These are phyloP conservation scores for Chionis minor DNA, from an alignment of 2,113 vertebrate species.

Conservation along the genomic window DNA sequence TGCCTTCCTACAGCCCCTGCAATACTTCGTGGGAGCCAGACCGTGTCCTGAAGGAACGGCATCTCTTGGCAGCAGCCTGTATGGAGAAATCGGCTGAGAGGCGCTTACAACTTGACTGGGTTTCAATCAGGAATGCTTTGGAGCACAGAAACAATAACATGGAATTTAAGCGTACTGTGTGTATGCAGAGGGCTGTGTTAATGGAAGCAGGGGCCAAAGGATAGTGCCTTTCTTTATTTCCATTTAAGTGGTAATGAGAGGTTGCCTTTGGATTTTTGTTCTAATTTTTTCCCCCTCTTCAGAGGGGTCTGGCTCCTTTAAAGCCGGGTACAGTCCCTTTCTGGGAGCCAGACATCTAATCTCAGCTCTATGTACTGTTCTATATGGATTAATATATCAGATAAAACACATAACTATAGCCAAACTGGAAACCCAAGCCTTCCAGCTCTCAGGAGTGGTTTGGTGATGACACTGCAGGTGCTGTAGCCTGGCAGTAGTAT, in stretches of 20 bases:
- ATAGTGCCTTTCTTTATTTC: background rate
- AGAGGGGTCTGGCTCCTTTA: background rate
- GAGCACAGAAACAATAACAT: rapidly evolving
- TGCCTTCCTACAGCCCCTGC: background rate
- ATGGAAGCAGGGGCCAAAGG: background rate
- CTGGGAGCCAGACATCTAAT: background rate
- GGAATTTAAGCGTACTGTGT: background rate
- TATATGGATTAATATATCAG: background rate
- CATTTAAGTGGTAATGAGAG: rapidly evolving
- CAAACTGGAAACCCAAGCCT: background rate
- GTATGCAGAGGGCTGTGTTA: rapidly evolving
- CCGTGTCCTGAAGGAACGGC: background rate
- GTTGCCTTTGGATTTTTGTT: background rate
- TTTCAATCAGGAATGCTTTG: background rate
- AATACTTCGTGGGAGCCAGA: background rate
- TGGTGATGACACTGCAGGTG: background rate
- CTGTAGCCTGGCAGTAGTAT: background rate
- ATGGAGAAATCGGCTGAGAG: background rate
- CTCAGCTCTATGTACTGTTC: background rate
- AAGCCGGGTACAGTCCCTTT: background rate
- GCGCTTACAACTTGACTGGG: background rate
- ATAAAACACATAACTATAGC: background rate
- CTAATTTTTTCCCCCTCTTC: background rate
- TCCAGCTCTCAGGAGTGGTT: background rate
- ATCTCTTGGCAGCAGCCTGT: background rate